These are phyloP conservation scores for Saturnia pavonia DNA, from an alignment of 2,888 invertebrate genomes.

Conservation along the genomic window DNA sequence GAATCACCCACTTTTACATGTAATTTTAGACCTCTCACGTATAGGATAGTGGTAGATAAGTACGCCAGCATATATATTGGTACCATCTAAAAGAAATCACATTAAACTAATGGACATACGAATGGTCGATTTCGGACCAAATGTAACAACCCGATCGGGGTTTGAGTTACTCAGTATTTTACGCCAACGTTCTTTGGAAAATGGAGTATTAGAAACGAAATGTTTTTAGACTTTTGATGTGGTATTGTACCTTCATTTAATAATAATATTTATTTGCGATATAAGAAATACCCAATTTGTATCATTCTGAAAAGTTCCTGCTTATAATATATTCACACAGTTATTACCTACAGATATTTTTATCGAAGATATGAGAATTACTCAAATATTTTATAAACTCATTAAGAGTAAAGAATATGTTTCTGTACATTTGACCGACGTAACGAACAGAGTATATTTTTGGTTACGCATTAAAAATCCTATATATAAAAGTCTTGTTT, in stretches of 20 bases:
- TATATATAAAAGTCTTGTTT: no score
- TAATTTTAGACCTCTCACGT: conserved; percentile 33
- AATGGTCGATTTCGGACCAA: conserved; percentile 57
- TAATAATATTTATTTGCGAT: no score
- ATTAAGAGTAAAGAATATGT: no score
- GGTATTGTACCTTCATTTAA: neutral
- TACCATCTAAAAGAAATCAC: conserved; percentile 50
- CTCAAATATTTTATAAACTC: no score
- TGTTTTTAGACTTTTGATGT: neutral
- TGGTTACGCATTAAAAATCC: no score
- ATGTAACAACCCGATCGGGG: conserved; percentile 53
- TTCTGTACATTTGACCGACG: no score
- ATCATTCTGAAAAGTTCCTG: no score
- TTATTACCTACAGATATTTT: no score
- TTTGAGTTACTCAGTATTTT: conserved; percentile 29
- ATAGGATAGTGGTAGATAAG: conserved; percentile 36
- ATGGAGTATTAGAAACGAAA: conserved; percentile 23
- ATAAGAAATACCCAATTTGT: no score
- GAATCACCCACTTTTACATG: conserved; percentile 15
- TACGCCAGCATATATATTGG: conserved; percentile 39
- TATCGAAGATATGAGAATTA: no score
- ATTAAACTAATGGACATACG: conserved; percentile 65
- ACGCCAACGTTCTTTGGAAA: conserved; percentile 47
- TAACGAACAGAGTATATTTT: no score
- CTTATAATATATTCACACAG: no score